A percentile compares a stretch with the other conserved stretches of the same genome.
Evolutionary conservation across 2,113 vertebrate genomes (phyloP).

Genomic region (Chamaea fasciata): DNA sequence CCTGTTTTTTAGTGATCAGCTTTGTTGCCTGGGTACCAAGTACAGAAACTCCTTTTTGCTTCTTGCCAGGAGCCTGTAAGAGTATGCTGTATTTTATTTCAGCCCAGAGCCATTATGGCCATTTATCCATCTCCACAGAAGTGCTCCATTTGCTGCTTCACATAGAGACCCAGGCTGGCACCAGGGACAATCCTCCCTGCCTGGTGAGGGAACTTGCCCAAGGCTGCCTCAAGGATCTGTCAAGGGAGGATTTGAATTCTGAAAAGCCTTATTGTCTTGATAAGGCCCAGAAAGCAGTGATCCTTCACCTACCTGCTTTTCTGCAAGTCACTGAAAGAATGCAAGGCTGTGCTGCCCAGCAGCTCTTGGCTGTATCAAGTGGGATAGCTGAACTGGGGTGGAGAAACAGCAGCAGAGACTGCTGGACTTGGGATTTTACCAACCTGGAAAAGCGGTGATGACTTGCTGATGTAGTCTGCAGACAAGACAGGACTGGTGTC

Average conservation of each 20-base stretch:
- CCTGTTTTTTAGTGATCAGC: not conserved
- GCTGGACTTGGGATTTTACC: not conserved
- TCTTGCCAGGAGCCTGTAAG: not conserved
- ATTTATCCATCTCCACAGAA: conserved; percentile 1
- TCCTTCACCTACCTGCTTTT: not conserved
- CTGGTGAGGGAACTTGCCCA: not conserved
- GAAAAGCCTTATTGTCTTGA: not conserved
- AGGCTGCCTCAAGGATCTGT: not conserved
- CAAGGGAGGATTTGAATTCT: not conserved
- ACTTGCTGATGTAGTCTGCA: not conserved
- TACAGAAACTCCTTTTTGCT: conserved; percentile 35
- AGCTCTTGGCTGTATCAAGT: not conserved
- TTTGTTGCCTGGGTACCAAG: conserved; percentile 24
- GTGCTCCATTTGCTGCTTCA: not conserved
- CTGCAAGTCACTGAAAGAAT: not conserved
- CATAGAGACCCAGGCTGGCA: not conserved
- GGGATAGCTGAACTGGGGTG: not conserved
- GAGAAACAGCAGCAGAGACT: not conserved
- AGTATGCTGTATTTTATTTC: conserved; percentile 1
- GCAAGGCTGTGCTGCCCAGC: not conserved
- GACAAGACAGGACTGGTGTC: not conserved
- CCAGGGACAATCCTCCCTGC: not conserved
- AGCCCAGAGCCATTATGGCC: not conserved
- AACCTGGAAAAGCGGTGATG: not conserved
- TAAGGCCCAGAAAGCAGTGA: not conserved